Percentiles rank a stretch among this genome's conserved stretches.
Evolutionary conservation across 2,888 invertebrate genomes (phyloP).

Genomic region (Drosophila cyrtoloma): DNA sequence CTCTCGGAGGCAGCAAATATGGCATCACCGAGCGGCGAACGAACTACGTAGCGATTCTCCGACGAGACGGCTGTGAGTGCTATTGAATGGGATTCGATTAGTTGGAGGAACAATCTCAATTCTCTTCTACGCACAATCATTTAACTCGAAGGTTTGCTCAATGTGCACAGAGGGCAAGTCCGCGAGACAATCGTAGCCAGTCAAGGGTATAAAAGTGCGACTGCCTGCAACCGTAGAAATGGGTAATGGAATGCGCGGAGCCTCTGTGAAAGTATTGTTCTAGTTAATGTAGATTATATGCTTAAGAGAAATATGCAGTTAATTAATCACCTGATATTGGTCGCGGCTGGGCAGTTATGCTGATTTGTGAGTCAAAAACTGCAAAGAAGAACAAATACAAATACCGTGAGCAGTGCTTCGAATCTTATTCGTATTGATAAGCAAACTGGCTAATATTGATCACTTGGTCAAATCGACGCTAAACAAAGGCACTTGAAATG

Average conservation of each 20-base stretch:
- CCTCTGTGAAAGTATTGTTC: conserved; percentile 27
- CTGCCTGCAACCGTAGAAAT: conserved; percentile 79
- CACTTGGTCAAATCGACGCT: conserved; percentile 41
- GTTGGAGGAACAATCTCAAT: no score
- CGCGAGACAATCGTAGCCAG: conserved; percentile 90
- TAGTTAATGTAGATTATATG: background rate
- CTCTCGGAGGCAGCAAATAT: conserved; percentile 91
- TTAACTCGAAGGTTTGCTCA: conserved; percentile 92
- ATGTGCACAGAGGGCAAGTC: conserved; percentile 90
- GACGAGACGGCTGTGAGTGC: conserved; percentile 86
- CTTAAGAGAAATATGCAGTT: background rate
- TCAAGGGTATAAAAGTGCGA: conserved; percentile 86
- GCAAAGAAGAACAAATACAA: conserved; percentile 20
- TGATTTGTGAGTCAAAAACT: conserved; percentile 81
- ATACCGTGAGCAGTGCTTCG: background rate
- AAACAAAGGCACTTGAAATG: conserved; percentile 45
- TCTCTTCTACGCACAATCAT: conserved; percentile 87
- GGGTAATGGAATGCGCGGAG: conserved; percentile 72
- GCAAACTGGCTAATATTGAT: conserved; percentile 25
- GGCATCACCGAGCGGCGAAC: conserved; percentile 90
- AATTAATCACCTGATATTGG: conserved; percentile 46
- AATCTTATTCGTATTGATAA: background rate
- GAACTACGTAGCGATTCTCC: conserved; percentile 90
- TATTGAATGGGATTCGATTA: conserved; percentile 28
- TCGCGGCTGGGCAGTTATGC: conserved; percentile 82